Base-by-base conservation (phyloP, 2,797 vertebrate genomes). In the Champsocephalus esox region DNA sequence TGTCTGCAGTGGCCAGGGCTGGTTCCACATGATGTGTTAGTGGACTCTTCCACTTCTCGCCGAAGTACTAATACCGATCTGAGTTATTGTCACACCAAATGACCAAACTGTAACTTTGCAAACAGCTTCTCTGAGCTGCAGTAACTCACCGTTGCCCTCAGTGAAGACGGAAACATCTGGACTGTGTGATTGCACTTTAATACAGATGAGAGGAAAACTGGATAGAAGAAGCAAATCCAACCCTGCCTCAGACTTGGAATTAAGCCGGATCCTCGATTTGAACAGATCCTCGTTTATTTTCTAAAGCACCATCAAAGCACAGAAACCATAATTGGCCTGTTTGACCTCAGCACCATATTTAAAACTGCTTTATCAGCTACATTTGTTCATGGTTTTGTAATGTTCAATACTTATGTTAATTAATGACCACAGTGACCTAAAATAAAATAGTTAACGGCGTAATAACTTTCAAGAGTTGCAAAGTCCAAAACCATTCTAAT, bases 51-150 rank as follows among this genome's bases (percentile, higher is more conserved):
- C 38, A n/a, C 0, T 65, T 69, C 51, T 3, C 34, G 3, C 44
- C 46, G 21, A 11, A n/a, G 66, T 28, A 13, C 41, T 1, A 38
- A 63, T 74, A 63, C 74, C 74, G 72, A 54, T 61, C 24, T 34
- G 38, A 52, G 64, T 69, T 55, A 49, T 54, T 66, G 61, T 79
- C 52, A 75, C 48, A 66, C 9, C n/a, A 9, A 69, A 62, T 73
- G 13, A 32, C 3, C 59, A 34, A 38, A 72, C 45, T 32, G 49
- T 50, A 60, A 73, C 65, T 72, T 72, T 63, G n/a, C 54, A 70
- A 60, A 67, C 8, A 16, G 44, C 17, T 54, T n/a, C 49, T 45
- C 70, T 65, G 51, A 57, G 41, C 51, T 21, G 65, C 1, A 3
- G n/a, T 11, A 56, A 66, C 19, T 66, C 61, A 12, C 46, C 10